Base-by-base conservation (phyloP, 2,888 invertebrate species). In the Cheilosia pagana region DNA sequence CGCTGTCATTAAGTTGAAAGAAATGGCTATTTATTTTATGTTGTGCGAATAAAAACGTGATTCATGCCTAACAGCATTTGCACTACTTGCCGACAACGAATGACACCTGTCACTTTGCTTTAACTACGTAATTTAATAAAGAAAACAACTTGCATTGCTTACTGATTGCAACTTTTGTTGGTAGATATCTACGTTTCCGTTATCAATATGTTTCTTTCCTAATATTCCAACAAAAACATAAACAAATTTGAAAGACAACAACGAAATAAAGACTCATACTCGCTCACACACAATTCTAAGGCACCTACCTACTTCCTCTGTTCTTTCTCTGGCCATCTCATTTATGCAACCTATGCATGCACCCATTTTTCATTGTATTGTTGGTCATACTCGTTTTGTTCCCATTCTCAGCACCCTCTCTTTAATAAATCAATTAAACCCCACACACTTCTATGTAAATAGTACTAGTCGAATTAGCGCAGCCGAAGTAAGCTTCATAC, bases 341-440 rank as follows among this genome's bases (percentile, higher is more conserved):
- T 72, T 72, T 70, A 59, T 70, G 70, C 70, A 70, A 70, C 43
- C 72, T 28, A 35, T 71, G 25, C n/a, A 35, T 60, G 41, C 62
- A 57, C 25, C 65, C 48, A 6, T 45, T 25, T 25, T 72, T 48
- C 28, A 28, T 6, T 7, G 25, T 48, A 10, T 35, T 23, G 10
- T 52, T 28, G 28, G 28, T 28, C 28, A 28, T 28, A 2, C 28
- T 41, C 7, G 10, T 23, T 31, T 19, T 21, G 14, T n/a, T 43
- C 10, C 10, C 12, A n/a, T 45, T 14, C 31, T 45, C n/a, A 55
- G 52, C 28, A 21, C 52, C 53, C 31, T 21, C 62, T 23, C 53
- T 19, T 14, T 19, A 31, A 53, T 55, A 23, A 72, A 62, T 53
- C 45, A 63, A 62, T 53, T 63, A 55, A 43, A 45, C 12, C 12